These are phyloP conservation scores for Cephus nigrinus DNA, from an alignment of 2,888 invertebrate genomes.

Conservation along the genomic window DNA sequence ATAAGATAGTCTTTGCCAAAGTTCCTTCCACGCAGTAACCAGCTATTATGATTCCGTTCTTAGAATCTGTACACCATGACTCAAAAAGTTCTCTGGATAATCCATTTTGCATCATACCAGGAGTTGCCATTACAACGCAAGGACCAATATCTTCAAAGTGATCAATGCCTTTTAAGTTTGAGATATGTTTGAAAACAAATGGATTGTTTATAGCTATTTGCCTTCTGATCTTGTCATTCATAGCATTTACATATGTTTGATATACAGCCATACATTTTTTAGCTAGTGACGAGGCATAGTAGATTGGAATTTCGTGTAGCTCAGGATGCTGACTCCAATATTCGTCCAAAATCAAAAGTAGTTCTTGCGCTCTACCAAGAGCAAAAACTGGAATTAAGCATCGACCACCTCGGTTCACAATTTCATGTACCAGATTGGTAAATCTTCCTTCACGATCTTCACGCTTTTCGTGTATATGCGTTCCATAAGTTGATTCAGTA, in stretches of 20 bases:
- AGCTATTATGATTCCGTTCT: conserved; percentile 98
- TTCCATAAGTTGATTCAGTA: conserved; percentile 98
- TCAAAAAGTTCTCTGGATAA: conserved; percentile 97
- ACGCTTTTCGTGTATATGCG: conserved; percentile 98
- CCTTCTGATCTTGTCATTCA: conserved; percentile 96
- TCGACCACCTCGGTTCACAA: conserved; percentile 95
- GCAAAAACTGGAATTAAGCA: conserved; percentile 99
- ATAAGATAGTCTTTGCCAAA: conserved; percentile 90
- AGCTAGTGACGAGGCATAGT: conserved; percentile 98
- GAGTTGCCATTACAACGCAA: conserved; percentile 99
- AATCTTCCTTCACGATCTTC: conserved; percentile 96
- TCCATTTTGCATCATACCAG: conserved; percentile 99
- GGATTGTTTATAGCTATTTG: conserved; percentile 99
- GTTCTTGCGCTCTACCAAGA: conserved; percentile 95
- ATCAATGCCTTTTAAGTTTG: conserved; percentile 96
- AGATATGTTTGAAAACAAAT: conserved; percentile 98
- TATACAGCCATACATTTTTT: conserved; percentile 99
- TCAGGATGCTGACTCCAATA: conserved; percentile 98
- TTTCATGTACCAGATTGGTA: conserved; percentile 93
- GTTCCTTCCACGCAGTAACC: conserved; percentile 95
- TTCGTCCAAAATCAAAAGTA: conserved; percentile 93
- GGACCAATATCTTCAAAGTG: conserved; percentile 99
- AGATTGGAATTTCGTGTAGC: conserved; percentile 97
- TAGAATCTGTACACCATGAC: conserved; percentile 97
- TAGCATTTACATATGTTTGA: conserved; percentile 99